Percentiles rank a stretch among this genome's conserved stretches.
These are phyloP conservation scores for Seira sanloemensis DNA, from an alignment of 2,888 invertebrate genomes.

Conservation along the genomic window DNA sequence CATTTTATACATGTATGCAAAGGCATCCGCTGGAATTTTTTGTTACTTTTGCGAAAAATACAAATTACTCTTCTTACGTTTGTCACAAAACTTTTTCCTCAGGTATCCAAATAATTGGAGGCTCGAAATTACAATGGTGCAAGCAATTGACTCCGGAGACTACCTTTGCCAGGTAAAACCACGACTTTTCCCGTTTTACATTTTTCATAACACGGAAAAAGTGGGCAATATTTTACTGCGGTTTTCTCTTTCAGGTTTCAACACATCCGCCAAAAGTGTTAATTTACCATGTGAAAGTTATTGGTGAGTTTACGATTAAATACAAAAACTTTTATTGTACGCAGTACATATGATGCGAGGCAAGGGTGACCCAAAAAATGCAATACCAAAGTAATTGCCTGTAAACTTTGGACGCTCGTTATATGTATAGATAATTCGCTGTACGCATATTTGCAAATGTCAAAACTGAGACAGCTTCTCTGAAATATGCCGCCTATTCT, in stretches of 20 bases:
- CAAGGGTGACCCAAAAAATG: too few relatives aligned
- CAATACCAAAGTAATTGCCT: too few relatives aligned
- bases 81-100: constrained; percentile 22
- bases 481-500: background rate
- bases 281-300: constrained; percentile 80
- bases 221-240: too few relatives aligned
- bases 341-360: too few relatives aligned
- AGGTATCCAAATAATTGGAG: constrained; percentile 81
- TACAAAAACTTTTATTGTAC: background rate
- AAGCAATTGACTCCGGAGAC: constrained; percentile 80
- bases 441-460: too few relatives aligned
- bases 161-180: constrained; percentile 84
- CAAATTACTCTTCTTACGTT: background rate
- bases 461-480: too few relatives aligned
- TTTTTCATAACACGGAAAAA: too few relatives aligned
- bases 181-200: too few relatives aligned
- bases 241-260: too few relatives aligned
- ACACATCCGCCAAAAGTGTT: constrained; percentile 81
- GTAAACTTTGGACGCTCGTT: too few relatives aligned
- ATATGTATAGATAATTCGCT: too few relatives aligned
- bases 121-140: constrained; percentile 80
- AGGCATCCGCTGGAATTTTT: background rate
- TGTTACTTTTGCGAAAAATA: background rate
- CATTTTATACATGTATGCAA: background rate
- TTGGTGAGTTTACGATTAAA: constrained; percentile 75